Evolutionary conservation across 2,888 invertebrate species (phyloP), one percentile per base, ranked within the genome.

Genomic region (Diarsia mendica): DNA sequence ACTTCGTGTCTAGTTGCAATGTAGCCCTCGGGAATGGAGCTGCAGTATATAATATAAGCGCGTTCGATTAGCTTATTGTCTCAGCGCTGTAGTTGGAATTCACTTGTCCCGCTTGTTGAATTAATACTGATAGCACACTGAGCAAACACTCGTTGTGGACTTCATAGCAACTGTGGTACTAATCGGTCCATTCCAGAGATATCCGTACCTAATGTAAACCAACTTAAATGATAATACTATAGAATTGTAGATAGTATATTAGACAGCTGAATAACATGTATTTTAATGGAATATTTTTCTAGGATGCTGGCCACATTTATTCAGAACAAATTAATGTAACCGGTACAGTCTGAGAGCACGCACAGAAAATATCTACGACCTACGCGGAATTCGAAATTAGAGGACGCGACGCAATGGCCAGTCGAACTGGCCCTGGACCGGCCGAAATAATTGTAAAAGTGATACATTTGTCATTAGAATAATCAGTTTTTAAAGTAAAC

Each of bases 311-410:
- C 65, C 69, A 85, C 78, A 69, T 85, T 76, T 83, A 79, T 85
- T 74, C 74, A 67, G 73, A 53, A 80, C 73, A 75, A 85, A 84
- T 84, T 78, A 73, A 80, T 80, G 77, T 68, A 73, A 75, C 63
- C 67, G 63, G 77, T 70, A 80, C 53, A 55, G 68, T 65, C 73
- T 67, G 77, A 67, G 81, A 76, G 73, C 82, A 85, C 85, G 82
- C 76, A 86, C 82, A 79, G 82, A 84, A 78, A 77, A 86, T 86
- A 86, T 86, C 69, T 84, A 77, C 84, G 85, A 78, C 72, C 67
- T 69, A 85, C 85, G 70, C 68, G 84, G 86, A 86, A 85, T 85
- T 79, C 75, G 69, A 55, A 86, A 85, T 85, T 78, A 81, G 76
- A 70, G 44, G 58, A 76, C 72, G 69, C 75, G 77, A 75, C 84